Evolutionary conservation across 2,797 vertebrate species (phyloP).

Genomic region (Rhyacichthys aspro): DNA sequence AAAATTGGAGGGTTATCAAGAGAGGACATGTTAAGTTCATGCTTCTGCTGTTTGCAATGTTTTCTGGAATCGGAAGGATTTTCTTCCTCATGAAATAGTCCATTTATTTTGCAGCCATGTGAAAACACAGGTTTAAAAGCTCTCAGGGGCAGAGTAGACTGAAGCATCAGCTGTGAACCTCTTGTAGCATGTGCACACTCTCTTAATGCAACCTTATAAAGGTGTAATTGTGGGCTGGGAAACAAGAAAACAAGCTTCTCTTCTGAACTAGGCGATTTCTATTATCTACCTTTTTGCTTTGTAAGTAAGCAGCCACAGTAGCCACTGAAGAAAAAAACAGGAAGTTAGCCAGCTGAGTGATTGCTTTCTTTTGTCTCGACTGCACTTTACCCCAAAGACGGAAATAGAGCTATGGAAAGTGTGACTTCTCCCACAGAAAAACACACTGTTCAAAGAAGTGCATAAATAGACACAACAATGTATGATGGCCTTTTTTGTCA

Average conservation of each 20-base stretch:
- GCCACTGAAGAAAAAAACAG: conserved; percentile 64
- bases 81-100: conserved; percentile 28
- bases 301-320: neutral
- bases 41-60: conserved; percentile 7
- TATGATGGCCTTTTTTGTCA: neutral
- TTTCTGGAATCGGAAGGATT: conserved; percentile 34
- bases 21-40: conserved; percentile 2
- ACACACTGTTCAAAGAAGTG: conserved; percentile 35
- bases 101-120: conserved; percentile 28
- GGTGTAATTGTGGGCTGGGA: neutral
- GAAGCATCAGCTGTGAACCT: too few relatives aligned
- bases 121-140: conserved; percentile 39
- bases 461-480: conserved; percentile 39
- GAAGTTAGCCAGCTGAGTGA: conserved; percentile 70
- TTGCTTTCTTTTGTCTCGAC: conserved; percentile 75
- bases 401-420: conserved; percentile 72
- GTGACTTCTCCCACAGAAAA: conserved; percentile 68
- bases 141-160: conserved; percentile 30
- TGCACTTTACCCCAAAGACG: conserved; percentile 71
- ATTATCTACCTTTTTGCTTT: neutral
- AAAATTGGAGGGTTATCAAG: conserved; percentile 13
- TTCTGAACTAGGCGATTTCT: neutral
- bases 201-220: conserved; percentile 4
- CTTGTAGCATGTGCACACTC: too few relatives aligned
- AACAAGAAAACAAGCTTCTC: neutral